A percentile compares a stretch with the other conserved stretches of the same genome.
Conservation (phyloP, 1,140 invertebrate genomes). For the Heliconius melpomene region DNA sequence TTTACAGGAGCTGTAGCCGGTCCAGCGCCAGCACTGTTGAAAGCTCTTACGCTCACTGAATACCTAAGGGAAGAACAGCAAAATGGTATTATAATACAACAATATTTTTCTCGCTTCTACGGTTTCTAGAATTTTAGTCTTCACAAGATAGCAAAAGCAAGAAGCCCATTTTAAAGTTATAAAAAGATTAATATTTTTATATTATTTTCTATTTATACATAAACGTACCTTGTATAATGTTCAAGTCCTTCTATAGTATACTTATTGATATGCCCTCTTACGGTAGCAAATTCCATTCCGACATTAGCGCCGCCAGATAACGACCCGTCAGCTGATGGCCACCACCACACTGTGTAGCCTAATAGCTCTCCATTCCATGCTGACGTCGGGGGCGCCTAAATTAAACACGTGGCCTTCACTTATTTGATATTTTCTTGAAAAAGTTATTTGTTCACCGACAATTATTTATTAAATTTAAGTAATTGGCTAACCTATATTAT, state of each 20-base stretch:
- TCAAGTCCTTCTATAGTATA: slow-evolving; percentile 72
- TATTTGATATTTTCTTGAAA: no score
- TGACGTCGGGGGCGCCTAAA: slow-evolving; percentile 85
- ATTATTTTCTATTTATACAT: neutral
- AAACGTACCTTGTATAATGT: slow-evolving; percentile 68
- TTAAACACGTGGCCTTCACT: neutral
- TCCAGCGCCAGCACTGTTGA: slow-evolving; percentile 93
- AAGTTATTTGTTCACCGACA: no score
- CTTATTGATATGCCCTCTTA: slow-evolving; percentile 68
- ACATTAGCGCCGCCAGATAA: slow-evolving; percentile 61
- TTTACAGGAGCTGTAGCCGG: slow-evolving; percentile 88
- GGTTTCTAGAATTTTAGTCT: no score
- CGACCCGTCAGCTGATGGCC: slow-evolving; percentile 67
- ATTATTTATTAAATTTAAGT: no score
- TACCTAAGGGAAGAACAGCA: slow-evolving; percentile 83
- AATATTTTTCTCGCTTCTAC: neutral
- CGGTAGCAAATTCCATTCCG: slow-evolving; percentile 75
- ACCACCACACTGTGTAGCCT: slow-evolving; percentile 87
- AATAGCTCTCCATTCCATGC: slow-evolving; percentile 91
- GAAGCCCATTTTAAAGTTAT: no score
- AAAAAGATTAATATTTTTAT: no score
- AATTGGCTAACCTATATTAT: no score
- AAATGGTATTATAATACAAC: neutral
- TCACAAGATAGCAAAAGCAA: no score
- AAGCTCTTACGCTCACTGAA: slow-evolving; percentile 91